phyloP scores from a whole-genome alignment of 2,113 vertebrate species.

The Pipa parva region DNA sequence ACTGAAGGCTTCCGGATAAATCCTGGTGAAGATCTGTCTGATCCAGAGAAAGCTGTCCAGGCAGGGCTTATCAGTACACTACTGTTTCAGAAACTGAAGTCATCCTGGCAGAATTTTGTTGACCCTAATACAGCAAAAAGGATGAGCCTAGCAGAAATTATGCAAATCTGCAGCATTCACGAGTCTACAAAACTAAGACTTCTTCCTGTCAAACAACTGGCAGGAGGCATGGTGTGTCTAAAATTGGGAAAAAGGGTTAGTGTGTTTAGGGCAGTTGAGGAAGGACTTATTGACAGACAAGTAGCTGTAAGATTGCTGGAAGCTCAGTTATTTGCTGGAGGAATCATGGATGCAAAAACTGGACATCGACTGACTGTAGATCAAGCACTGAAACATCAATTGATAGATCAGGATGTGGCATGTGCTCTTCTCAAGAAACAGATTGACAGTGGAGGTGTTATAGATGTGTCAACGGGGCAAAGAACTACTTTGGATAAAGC shows the following conservation, averaged over 20 bases:
- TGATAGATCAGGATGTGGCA: slow-evolving; percentile 85
- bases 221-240: slow-evolving; percentile 77
- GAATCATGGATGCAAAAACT: slow-evolving; percentile 85
- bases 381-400: slow-evolving; percentile 69
- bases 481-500: slow-evolving; percentile 77
- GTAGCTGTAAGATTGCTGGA: slow-evolving; percentile 77
- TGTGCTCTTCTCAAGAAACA: slow-evolving; percentile 77
- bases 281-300: slow-evolving; percentile 83
- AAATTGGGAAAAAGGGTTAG: slow-evolving; percentile 77
- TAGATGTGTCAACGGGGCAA: slow-evolving; percentile 68
- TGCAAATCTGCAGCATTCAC: slow-evolving; percentile 67
- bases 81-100: slow-evolving; percentile 61
- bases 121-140: slow-evolving; percentile 90
- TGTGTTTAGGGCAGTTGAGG: slow-evolving; percentile 79
- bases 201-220: slow-evolving; percentile 80
- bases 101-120: slow-evolving; percentile 68
- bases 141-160: slow-evolving; percentile 67
- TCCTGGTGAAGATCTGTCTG: slow-evolving; percentile 50
- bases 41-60: slow-evolving; percentile 66
- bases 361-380: slow-evolving; percentile 77
- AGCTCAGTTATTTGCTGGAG: slow-evolving; percentile 89
- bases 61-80: slow-evolving; percentile 58
- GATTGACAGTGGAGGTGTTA: slow-evolving; percentile 77
- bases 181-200: slow-evolving; percentile 73
- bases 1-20: slow-evolving; percentile 66